phyloP scores from a whole-genome alignment of 2,113 vertebrate genomes.

The Thalassoma bifasciatum region DNA sequence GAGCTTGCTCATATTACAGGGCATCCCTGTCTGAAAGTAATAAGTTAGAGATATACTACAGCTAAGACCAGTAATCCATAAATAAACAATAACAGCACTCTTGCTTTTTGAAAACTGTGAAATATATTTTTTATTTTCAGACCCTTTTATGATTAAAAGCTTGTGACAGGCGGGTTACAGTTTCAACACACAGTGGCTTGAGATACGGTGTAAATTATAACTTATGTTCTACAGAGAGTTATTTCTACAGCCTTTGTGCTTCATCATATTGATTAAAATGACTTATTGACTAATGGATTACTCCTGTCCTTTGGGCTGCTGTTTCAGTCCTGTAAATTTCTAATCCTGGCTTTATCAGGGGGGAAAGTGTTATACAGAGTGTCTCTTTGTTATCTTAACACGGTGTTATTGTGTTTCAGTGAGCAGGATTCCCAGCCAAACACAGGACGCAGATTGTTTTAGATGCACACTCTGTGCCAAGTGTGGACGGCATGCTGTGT shows the following conservation, averaged over 20 bases:
- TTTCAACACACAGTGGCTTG: constrained; percentile 1
- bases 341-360: constrained; percentile 41
- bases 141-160: constrained; percentile 48
- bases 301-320: not conserved
- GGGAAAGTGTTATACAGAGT: constrained; percentile 51
- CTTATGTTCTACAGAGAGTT: not conserved
- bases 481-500: constrained; percentile 58
- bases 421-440: constrained; percentile 51
- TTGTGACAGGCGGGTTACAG: constrained; percentile 35
- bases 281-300: constrained; percentile 3
- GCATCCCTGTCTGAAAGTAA: constrained; percentile 55
- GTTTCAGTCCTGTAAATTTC: constrained; percentile 29
- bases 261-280: constrained; percentile 17
- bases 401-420: constrained; percentile 59
- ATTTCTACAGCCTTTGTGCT: not conserved
- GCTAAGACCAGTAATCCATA: constrained; percentile 51
- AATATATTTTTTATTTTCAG: not conserved
- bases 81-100: constrained; percentile 64
- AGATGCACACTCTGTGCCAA: constrained; percentile 59
- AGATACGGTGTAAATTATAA: constrained; percentile 46
- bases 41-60: constrained; percentile 60
- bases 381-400: constrained; percentile 68
- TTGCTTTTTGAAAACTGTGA: constrained; percentile 41
- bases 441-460: constrained; percentile 65
- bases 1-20: constrained; percentile 54